A percentile compares a stretch with the other conserved stretches of the same genome.
phyloP scores from a whole-genome alignment of 1,140 invertebrate genomes.

The Meloidogyne floridensis region DNA sequence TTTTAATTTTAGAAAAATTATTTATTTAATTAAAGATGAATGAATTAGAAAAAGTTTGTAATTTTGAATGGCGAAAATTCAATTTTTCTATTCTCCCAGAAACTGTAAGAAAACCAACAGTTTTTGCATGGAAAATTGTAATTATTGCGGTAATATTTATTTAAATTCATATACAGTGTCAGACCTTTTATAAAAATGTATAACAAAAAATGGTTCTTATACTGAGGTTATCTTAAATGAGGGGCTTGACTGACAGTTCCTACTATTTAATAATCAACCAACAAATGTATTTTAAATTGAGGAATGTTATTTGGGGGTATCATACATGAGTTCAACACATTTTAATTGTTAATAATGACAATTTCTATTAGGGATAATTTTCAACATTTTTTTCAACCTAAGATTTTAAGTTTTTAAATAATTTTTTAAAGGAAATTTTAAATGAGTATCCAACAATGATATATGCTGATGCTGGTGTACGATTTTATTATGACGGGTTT shows the following conservation, averaged over 20 bases:
- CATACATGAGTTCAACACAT: too few relatives aligned
- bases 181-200: too few relatives aligned
- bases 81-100: constrained; percentile 12
- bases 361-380: too few relatives aligned
- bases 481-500: constrained; percentile 12
- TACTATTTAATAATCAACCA: too few relatives aligned
- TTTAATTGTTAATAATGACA: too few relatives aligned
- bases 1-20: not conserved
- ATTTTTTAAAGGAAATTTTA: constrained; percentile 8
- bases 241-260: too few relatives aligned
- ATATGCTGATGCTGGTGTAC: constrained; percentile 6
- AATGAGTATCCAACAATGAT: constrained; percentile 14
- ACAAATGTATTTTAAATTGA: too few relatives aligned
- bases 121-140: constrained; percentile 25
- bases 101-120: not conserved
- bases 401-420: not conserved
- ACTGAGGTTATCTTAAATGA: too few relatives aligned
- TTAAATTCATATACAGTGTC: too few relatives aligned
- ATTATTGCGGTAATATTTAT: constrained; percentile 13
- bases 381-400: too few relatives aligned
- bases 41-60: constrained; percentile 17
- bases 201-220: too few relatives aligned
- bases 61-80: constrained; percentile 10
- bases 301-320: too few relatives aligned
- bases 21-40: constrained; percentile 8